Evolutionary conservation across 2,113 vertebrate genomes (phyloP).

Genomic region (Prietella phreatophila): DNA sequence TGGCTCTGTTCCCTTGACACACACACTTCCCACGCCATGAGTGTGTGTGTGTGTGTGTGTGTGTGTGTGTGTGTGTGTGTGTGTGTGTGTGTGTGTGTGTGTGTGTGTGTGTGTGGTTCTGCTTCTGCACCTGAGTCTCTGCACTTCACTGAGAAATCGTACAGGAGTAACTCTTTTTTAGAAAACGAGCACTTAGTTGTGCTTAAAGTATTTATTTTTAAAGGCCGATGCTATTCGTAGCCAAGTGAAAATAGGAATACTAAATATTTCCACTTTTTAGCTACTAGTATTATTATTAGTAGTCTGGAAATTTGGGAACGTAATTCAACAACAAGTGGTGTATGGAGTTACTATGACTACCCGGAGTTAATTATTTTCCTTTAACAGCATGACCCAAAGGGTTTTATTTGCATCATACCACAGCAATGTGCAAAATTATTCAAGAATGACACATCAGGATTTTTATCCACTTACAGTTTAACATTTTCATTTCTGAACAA

Average conservation of each 20-base stretch:
- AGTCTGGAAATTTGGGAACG: neutral
- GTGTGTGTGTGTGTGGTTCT: neutral
- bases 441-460: neutral
- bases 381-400: neutral
- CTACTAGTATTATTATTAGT: neutral
- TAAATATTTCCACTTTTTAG: neutral
- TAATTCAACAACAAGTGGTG: neutral
- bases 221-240: neutral
- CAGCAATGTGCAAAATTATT: neutral
- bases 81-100: neutral
- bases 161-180: neutral
- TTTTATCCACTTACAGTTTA: neutral
- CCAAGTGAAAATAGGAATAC: neutral
- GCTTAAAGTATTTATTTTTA: neutral
- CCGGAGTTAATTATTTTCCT: neutral
- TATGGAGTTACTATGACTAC: neutral
- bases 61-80: neutral
- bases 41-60: neutral
- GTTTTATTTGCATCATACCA: neutral
- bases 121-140: constrained; percentile 3
- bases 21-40: constrained; percentile 23
- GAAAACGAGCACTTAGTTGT: neutral
- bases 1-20: constrained; percentile 41
- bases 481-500: no score
- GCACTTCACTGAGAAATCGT: neutral